Base-by-base conservation (phyloP, 2,113 vertebrate genomes). In the Chionodraco myersi region DNA sequence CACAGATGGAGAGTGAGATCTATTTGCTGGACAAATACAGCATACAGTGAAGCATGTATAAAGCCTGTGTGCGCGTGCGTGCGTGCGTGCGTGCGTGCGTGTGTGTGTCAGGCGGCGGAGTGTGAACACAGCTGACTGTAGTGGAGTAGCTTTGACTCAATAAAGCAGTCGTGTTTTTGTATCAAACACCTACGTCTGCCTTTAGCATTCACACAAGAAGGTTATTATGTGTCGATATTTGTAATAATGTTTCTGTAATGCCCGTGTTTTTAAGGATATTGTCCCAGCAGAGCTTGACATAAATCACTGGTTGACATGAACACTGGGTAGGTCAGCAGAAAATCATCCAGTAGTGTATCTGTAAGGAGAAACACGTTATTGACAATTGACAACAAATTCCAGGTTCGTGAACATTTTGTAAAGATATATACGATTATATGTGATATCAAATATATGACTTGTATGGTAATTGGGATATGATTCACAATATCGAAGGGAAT, bases 251-350 rank as follows among this genome's bases (percentile, higher is more conserved):
- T 52, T 14, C 47, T 34, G 59, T 53, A 54, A 61, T 13, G 14
- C 8, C 16, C 10, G 6, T 11, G 21, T 69, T 30, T 60, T 68
- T 0, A 88, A 98, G 97, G 98, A 99, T 99, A 99, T 98, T 99
- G 96, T 89, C 96, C 96, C 73, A 99, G 92, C 76, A 99, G 95
- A 45, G 98, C 98, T 93, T 99, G 97, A 87, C 97, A 99, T 89
- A 99, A 93, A 93, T 99, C 98, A 78, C 94, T 96, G 0, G 97
- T 98, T 0, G 98, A 98, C 98, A 99, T 98, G 94, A 98, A 98
- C 75, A 99, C 96, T 0, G 97, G 97, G 86, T 99, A 99, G 0
- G 98, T 99, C 89, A 99, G 95, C 75, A 99, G 95, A 89, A 99
- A 99, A 90, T 99, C 98, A 91, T 99, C 97, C 79, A 98, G 94